phyloP scores from a whole-genome alignment of 2,113 vertebrate species.

The Thunnus thynnus region DNA sequence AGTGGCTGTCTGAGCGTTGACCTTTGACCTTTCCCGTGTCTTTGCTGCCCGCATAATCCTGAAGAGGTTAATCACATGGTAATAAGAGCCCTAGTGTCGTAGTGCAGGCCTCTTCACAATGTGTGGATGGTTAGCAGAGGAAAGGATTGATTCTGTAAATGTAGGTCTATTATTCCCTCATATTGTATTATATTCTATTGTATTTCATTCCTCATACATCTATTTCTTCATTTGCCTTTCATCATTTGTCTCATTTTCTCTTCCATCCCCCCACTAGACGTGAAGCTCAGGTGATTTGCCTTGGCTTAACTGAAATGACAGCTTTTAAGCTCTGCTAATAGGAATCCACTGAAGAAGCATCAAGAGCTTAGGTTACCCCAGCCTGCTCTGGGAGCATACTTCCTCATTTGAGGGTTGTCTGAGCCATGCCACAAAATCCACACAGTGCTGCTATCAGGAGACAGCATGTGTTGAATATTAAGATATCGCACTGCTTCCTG shows the following conservation, averaged over 20 bases:
- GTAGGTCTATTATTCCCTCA: not conserved
- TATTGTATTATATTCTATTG: not conserved
- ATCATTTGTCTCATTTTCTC: constrained; percentile 35
- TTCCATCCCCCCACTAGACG: not conserved
- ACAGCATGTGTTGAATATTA: constrained; percentile 39
- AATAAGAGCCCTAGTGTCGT: constrained; percentile 54
- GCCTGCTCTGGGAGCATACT: constrained; percentile 27
- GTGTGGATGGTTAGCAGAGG: constrained; percentile 27
- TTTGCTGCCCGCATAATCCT: constrained; percentile 60
- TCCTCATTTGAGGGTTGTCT: constrained; percentile 48
- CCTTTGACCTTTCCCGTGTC: constrained; percentile 66
- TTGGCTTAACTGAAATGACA: constrained; percentile 68
- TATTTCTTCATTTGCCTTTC: constrained; percentile 31
- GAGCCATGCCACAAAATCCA: constrained; percentile 36
- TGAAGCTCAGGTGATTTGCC: constrained; percentile 54
- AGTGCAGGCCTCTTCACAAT: constrained; percentile 39
- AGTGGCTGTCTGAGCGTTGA: constrained; percentile 56
- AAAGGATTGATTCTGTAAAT: constrained; percentile 29
- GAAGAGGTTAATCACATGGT: constrained; percentile 77
- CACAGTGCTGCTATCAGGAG: constrained; percentile 12
- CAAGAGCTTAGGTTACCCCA: constrained; percentile 65
- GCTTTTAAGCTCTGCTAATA: constrained; percentile 68
- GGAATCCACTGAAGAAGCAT: constrained; percentile 68
- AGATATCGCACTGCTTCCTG: constrained; percentile 5
- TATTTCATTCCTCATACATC: not conserved